Percentiles rank a stretch among this genome's conserved stretches.
phyloP scores from a whole-genome alignment of 92 coral and sea anemone species.

The Epizoanthus stellaris region DNA sequence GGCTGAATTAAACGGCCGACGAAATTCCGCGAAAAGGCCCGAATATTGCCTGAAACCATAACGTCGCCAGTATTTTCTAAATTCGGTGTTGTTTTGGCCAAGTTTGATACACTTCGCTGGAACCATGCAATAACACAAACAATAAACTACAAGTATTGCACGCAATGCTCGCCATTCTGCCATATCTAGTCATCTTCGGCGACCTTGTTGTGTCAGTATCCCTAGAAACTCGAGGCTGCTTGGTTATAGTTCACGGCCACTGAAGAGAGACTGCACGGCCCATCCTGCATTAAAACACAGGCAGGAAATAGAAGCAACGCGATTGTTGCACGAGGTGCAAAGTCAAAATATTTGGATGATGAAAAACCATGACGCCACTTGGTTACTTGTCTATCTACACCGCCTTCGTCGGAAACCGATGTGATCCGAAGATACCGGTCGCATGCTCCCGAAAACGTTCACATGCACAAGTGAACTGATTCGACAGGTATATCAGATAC shows the following conservation, averaged over 20 bases:
- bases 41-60: conserved; percentile 4
- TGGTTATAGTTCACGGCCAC: not conserved
- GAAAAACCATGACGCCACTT: conserved; percentile 29
- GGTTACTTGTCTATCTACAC: too few relatives aligned
- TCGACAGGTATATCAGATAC: too few relatives aligned
- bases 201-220: not conserved
- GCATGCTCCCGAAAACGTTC: too few relatives aligned
- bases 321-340: conserved; percentile 13
- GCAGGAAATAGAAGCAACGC: conserved; percentile 31
- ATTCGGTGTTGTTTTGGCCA: conserved; percentile 19
- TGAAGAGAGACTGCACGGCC: not conserved
- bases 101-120: not conserved
- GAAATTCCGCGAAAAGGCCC: not conserved
- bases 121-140: conserved; percentile 8
- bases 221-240: not conserved
- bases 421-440: conserved; percentile 20
- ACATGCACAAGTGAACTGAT: too few relatives aligned
- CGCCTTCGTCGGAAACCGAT: conserved; percentile 24
- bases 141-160: conserved; percentile 18
- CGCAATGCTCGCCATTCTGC: conserved; percentile 24
- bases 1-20: not conserved
- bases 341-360: conserved; percentile 22
- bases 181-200: conserved; percentile 43
- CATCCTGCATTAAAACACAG: conserved; percentile 31
- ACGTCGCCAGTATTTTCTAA: conserved; percentile 23